Evolutionary conservation across 2,113 vertebrate species (phyloP).

Genomic region (Daphoenositta chrysoptera): DNA sequence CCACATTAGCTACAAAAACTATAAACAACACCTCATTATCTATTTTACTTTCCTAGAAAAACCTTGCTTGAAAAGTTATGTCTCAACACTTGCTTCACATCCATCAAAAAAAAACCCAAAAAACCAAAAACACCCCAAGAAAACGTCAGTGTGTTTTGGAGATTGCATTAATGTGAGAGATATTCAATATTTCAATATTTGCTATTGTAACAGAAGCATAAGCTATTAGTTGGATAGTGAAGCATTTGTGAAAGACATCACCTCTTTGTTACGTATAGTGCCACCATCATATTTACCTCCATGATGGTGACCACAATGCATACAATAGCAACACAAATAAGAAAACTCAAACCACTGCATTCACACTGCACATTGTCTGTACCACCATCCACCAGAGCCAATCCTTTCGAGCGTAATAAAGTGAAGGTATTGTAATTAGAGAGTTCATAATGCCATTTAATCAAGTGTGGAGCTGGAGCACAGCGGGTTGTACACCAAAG

Average conservation of each 20-base stretch:
- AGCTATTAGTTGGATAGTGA: not conserved
- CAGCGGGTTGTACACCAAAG: not conserved
- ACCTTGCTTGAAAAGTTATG: not conserved
- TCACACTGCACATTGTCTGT: not conserved
- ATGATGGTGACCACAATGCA: not conserved
- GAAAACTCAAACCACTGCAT: not conserved
- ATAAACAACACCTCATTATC: not conserved
- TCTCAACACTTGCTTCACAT: not conserved
- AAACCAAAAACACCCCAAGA: not conserved
- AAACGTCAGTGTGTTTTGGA: not conserved
- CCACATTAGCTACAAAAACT: not conserved
- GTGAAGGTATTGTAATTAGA: slow-evolving; percentile 30
- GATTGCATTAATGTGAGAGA: not conserved
- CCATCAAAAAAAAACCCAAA: not conserved
- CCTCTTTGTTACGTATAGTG: not conserved
- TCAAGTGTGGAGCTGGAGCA: slow-evolving; percentile 17
- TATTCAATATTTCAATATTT: not conserved
- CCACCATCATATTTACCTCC: not conserved
- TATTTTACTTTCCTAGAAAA: not conserved
- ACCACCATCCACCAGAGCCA: not conserved
- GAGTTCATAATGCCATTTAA: slow-evolving; percentile 36
- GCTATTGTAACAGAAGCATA: not conserved
- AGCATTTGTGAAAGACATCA: not conserved
- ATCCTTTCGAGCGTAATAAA: not conserved
- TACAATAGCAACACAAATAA: not conserved